Base-by-base conservation (phyloP, 2,888 invertebrate species). In the Dasypogon diadema region DNA sequence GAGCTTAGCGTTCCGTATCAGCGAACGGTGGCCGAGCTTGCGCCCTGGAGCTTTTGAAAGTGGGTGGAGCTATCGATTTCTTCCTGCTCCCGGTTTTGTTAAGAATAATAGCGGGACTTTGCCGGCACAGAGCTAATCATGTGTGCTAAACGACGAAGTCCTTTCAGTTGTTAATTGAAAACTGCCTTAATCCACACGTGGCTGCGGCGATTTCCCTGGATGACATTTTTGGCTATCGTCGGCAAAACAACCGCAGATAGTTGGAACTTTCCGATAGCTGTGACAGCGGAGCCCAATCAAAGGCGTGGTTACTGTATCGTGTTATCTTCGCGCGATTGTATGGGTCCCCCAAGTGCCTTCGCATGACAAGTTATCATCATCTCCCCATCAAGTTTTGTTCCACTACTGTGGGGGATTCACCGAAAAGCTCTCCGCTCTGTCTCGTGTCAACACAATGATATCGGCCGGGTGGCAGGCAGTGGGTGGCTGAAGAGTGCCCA, bases 271-370 rank as follows among this genome's bases (percentile, higher is more conserved):
- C 22, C 21, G 12, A 24, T 14, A 48, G 48, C 8, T 14, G 16
- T 16, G 22, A n/a, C 24, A 18, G 6, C 30, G 22, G 16, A 37
- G 54, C 22, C 65, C 26, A 24, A 56, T 74, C 58, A 75, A 74
- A 77, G 76, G 76, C 76, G 76, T 77, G 76, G 76, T 77, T 74
- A 74, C 74, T 55, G 74, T 65, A 24, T 74, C 37, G 37, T 70
- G 22, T 70, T 56, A 56, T 22, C 54, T 70, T 16, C 21, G 54
- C 4, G 16, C 18, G 70, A 46, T 21, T 70, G 70, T 70, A 54
- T 70, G 5, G 18, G 70, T 34, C 8, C 14, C 18, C 51, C 16
- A 24, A 46, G 37, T 60, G 65, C 46, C 70, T 12, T 70, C 34
- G 54, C 70, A 70, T 70, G 70, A 70, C 70, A 70, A 54, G 54